phyloP scores from a whole-genome alignment of 2,113 vertebrate genomes.

The Cichladusa arquata region DNA sequence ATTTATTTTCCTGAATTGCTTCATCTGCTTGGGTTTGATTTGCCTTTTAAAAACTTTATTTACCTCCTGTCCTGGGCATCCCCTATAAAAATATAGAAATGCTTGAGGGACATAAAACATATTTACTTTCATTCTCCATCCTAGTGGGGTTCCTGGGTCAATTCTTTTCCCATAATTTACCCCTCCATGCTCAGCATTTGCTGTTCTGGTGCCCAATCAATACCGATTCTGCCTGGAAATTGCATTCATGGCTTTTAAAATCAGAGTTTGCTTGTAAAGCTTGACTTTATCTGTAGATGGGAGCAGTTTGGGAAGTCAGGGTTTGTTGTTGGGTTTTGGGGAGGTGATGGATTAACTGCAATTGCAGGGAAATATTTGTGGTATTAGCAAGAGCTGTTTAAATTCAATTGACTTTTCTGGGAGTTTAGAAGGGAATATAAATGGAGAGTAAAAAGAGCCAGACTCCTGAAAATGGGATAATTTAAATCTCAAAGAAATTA shows the following conservation, averaged over 20 bases:
- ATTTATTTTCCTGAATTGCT: not conserved
- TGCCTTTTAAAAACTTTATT: not conserved
- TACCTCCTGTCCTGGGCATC: not conserved
- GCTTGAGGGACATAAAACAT: not conserved
- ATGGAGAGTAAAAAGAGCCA: not conserved
- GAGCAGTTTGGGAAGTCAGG: not conserved
- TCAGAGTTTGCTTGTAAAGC: not conserved
- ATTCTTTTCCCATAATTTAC: not conserved
- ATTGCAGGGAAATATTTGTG: not conserved
- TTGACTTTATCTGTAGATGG: not conserved
- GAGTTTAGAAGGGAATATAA: not conserved
- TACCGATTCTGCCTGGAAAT: not conserved
- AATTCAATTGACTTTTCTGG: not conserved
- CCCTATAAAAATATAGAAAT: not conserved
- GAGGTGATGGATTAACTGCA: not conserved
- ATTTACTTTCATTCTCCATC: not conserved
- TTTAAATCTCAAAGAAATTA: not conserved
- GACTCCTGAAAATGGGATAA: not conserved
- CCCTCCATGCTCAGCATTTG: not conserved
- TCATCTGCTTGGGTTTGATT: not conserved
- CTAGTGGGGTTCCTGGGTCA: not conserved
- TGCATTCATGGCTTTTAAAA: not conserved
- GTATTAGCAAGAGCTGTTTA: not conserved
- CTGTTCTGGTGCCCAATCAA: not conserved
- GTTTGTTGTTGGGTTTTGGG: not conserved